Conservation (phyloP, 2,113 vertebrate genomes). For the Nymphicus hollandicus region DNA sequence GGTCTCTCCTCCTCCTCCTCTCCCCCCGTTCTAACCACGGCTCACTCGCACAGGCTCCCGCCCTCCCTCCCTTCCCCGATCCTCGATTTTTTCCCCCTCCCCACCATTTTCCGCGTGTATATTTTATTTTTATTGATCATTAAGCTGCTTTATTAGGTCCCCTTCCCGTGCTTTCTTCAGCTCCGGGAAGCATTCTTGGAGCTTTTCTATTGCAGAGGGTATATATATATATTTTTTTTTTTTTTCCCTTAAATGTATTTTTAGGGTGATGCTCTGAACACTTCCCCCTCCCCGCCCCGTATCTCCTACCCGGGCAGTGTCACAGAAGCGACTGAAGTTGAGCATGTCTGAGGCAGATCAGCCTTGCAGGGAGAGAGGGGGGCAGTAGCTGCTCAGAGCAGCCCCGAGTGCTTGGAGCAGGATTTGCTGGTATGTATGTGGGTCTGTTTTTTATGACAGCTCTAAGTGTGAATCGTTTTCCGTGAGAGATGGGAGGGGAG, state of each 20-base stretch:
- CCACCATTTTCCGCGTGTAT: background rate
- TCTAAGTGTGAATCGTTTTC: conserved; percentile 64
- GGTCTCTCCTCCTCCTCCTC: too few species aligned
- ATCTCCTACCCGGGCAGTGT: conserved; percentile 36
- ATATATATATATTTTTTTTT: background rate
- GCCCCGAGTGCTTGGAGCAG: conserved; percentile 49
- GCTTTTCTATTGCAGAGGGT: background rate
- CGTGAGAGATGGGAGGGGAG: background rate
- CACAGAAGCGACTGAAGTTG: conserved; percentile 64
- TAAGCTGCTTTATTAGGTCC: conserved; percentile 10
- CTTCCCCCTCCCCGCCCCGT: background rate
- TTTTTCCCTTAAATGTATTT: background rate
- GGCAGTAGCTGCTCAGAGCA: conserved; percentile 62
- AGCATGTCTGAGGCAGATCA: conserved; percentile 46
- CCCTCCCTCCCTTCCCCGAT: background rate
- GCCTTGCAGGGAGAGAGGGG: conserved; percentile 52
- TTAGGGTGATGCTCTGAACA: conserved; percentile 26
- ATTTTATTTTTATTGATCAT: conserved; percentile 9
- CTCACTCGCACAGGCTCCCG: background rate
- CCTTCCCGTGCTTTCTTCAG: conserved; percentile 43
- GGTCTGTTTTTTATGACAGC: conserved; percentile 66
- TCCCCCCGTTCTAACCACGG: background rate
- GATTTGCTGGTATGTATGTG: conserved; percentile 77
- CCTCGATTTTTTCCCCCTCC: background rate
- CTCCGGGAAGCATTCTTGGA: conserved; percentile 41